Evolutionary conservation across 2,113 vertebrate species (phyloP).

Genomic region (Aspidoscelis tigris): DNA sequence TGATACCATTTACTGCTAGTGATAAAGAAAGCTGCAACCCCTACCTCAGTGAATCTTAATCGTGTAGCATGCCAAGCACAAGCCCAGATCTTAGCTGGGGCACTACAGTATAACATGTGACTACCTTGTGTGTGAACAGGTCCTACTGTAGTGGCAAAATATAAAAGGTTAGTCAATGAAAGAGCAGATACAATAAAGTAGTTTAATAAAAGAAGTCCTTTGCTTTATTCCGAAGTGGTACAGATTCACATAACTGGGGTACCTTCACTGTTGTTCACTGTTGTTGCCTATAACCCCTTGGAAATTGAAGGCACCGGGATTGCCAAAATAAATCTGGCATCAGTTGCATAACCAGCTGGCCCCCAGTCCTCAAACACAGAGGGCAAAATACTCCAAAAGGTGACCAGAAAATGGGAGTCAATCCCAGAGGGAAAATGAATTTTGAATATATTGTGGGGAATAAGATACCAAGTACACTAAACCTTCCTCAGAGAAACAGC

Average conservation of each 20-base stretch:
- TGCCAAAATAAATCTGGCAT: background rate
- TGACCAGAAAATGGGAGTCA: constrained; percentile 23
- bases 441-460: background rate
- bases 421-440: constrained; percentile 36
- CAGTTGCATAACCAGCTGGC: constrained; percentile 21
- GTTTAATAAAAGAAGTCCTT: background rate
- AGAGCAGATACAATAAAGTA: background rate
- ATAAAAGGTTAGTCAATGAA: background rate
- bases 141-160: background rate
- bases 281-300: background rate
- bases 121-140: background rate
- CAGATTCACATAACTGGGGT: background rate
- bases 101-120: background rate
- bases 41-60: too few relatives aligned
- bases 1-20: too few relatives aligned
- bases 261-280: background rate
- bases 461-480: constrained; percentile 40
- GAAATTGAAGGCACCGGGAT: background rate
- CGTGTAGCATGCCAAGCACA: too few relatives aligned
- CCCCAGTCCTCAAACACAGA: constrained; percentile 2
- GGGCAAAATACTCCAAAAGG: background rate
- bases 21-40: too few relatives aligned
- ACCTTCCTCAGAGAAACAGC: constrained; percentile 45
- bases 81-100: too few relatives aligned
- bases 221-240: background rate